Evolutionary conservation across 2,113 vertebrate genomes (phyloP).

Genomic region (Cyphomyrus plagiostoma): DNA sequence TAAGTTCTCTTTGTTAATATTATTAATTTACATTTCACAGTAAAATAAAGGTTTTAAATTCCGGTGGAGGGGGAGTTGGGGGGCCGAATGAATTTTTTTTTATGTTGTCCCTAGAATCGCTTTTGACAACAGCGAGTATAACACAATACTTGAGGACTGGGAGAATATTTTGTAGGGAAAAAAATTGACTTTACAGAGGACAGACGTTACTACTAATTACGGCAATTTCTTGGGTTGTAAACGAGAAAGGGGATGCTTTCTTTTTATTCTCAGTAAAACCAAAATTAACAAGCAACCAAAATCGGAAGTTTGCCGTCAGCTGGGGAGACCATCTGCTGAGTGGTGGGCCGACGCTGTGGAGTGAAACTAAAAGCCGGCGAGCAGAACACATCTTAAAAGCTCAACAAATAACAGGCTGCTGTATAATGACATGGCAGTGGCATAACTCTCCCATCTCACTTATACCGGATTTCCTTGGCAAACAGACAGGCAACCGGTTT

Average conservation of each 20-base stretch:
- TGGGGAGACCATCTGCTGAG: not conserved
- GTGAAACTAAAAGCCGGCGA: constrained; percentile 7
- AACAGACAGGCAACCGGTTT: constrained; percentile 11
- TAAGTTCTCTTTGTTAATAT: no score
- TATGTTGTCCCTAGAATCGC: no score
- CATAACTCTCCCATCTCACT: not conserved
- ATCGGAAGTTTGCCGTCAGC: not conserved
- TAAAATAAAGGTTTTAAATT: no score
- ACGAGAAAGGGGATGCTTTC: not conserved
- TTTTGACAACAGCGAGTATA: not conserved
- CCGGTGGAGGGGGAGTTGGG: no score
- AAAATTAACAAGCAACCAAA: not conserved
- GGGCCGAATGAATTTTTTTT: no score
- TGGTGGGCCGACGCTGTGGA: not conserved
- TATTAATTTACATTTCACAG: no score
- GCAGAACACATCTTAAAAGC: constrained; percentile 21
- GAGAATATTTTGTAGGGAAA: not conserved
- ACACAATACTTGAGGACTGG: not conserved
- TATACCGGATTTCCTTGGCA: constrained; percentile 5
- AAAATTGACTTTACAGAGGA: not conserved
- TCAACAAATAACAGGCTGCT: constrained; percentile 18
- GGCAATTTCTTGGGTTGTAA: not conserved
- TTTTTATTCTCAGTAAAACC: not conserved
- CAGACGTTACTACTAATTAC: not conserved
- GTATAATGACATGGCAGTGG: not conserved